Evolutionary conservation across 1,140 invertebrate species (phyloP), one percentile per base, ranked within the genome.

Genomic region (Araneus ventricosus): DNA sequence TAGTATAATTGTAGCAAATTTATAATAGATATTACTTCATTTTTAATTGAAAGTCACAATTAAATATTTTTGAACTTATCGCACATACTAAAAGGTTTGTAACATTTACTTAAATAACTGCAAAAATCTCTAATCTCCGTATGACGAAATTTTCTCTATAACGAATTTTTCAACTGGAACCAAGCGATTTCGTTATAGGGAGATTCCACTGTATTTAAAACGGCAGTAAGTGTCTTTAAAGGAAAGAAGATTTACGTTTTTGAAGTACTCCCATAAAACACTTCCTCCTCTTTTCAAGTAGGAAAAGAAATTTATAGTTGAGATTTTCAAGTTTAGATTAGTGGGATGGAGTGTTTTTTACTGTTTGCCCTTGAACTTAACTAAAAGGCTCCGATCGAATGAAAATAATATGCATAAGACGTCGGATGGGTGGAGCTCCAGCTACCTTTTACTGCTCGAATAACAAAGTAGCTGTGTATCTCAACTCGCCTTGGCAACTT

Each of bases 361-460:
- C 63, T n/a, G 63, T 67, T 63, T 63, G 59, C 59, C 70, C 70
- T 75, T 75, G 70, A 75, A 75, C 63, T 67, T 34, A 75, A 34
- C 30, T 30, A 37, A 75, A 75, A 75, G 20, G 30, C 34, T 10
- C 70, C 30, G n/a, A 75, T 27, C 70, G 4, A 27, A 17, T 0
- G 67, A 75, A 75, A 75, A 75, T 75, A 75, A 20, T 37, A 75
- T 75, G 70, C 30, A 37, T 3, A 20, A 37, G 70, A 75, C 30
- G 34, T 75, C 30, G 6, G 17, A 34, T 20, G 70, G 70, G 70
- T 75, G 70, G 70, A 75, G 27, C 20, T 75, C 34, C 6, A 6
- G 30, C 70, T 75, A 34, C 70, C 70, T 75, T 52, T 52, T 52
- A 75, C 70, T 34, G 70, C 70, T 75, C 70, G 20, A 75, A 75